Base-by-base conservation (phyloP, 2,888 invertebrate species). In the Baccha elongata region DNA sequence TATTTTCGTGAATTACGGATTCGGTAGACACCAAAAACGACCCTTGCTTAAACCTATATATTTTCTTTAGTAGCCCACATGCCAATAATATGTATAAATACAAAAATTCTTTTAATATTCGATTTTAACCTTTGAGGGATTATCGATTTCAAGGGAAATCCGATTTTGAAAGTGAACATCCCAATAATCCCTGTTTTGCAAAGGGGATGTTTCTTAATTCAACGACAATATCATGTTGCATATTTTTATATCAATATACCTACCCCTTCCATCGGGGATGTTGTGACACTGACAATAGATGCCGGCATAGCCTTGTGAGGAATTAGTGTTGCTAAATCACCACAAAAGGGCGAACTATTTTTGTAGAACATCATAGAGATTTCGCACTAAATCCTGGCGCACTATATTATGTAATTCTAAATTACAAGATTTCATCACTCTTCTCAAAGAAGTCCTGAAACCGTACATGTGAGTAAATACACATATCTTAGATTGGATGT, bases 111-210 rank as follows among this genome's bases (percentile, higher is more conserved):
- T 79, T 53, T 58, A 60, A 74, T 79, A 79, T 79, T 84, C 84
- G 73, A 79, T 84, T 79, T 84, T 69, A 79, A 79, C 79, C 84
- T 84, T 84, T 84, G 73, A 84, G 52, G 64, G 79, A 84, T 84
- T 84, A 84, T 84, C 69, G 84, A 84, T 84, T 84, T 65, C 68
- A 79, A 42, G 40, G 64, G 42, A 69, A 84, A 84, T 84, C 84
- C 73, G 84, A 84, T 84, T 84, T 79, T 79, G 79, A 84, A 84
- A 84, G 79, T 84, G 84, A 84, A 84, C 84, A 84, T 84, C 79
- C 60, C 60, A 73, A 84, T 84, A 84, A 84, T 84, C 84, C 69
- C 53, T 58, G 44, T 50, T 40, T 15, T 11, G 29, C 64, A 17
- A 55, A 78, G 26, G 83, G 83, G 78, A 72, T 78, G 72, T 46